phyloP scores from a whole-genome alignment of 2,797 vertebrate genomes.

The Leucoraja ocellata region DNA sequence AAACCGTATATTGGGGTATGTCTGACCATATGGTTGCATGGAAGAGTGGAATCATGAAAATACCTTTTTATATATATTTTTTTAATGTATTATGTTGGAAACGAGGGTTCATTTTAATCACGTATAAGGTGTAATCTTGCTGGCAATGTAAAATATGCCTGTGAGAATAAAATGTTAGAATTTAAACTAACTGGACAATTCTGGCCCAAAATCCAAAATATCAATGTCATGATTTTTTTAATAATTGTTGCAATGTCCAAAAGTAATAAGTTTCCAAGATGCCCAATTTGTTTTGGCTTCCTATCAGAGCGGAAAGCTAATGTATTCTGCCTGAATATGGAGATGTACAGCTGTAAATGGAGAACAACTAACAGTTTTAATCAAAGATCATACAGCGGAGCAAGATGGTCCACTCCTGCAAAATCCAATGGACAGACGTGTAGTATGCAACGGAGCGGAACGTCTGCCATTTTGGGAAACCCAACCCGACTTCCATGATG shows the following conservation, averaged over 20 bases:
- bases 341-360: not conserved
- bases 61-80: not conserved
- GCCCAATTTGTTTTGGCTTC: not conserved
- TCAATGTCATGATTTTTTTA: not conserved
- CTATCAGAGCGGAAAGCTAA: not conserved
- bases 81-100: not conserved
- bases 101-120: not conserved
- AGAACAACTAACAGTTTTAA: not conserved
- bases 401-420: no score
- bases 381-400: not conserved
- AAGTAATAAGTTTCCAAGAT: constrained; percentile 8
- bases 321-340: constrained; percentile 12
- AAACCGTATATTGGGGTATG: not conserved
- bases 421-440: no score
- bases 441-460: no score
- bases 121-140: not conserved
- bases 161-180: constrained; percentile 18
- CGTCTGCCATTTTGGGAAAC: no score
- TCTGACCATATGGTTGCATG: not conserved
- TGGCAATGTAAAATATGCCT: not conserved
- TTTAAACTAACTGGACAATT: constrained; percentile 11
- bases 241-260: constrained; percentile 11
- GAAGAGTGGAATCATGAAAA: not conserved
- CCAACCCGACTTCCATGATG: no score
- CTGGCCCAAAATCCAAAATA: constrained; percentile 17